Evolutionary conservation across 2,113 vertebrate genomes (phyloP), one percentile per base, ranked within the genome.

Genomic region (Ciconia maguari): DNA sequence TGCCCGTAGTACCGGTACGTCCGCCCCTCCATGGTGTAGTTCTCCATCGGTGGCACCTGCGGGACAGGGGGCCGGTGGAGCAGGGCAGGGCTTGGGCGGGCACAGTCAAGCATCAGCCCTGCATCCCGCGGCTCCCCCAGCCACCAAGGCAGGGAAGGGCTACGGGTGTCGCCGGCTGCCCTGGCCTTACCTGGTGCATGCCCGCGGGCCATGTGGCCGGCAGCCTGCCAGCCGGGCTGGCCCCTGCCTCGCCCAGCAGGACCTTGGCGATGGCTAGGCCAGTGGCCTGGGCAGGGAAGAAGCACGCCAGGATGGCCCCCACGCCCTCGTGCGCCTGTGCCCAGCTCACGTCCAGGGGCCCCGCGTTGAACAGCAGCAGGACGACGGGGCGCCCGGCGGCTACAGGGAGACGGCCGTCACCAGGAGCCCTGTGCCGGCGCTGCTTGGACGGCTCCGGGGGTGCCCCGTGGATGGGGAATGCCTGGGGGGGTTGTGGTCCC

Each of bases 11-110:
- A 98, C 29, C 98, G 97, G 89, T 98, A 98, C 0, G 98, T 98
- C 57, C 97, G 87, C 11, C 97, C 98, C 57, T 89, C 91, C 97
- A 98, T 98, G 48, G 98, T 98, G 93, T 98, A 98, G 87, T 97
- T 97, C 71, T 97, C 97, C 94, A 98, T 98, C 0, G 96, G 92
- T 0, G 96, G 98, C 30, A 98, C 98, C 98, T 98, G 81, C 0
- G 1, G 46, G 42, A 57, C 1, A 2, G 2, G 3, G 42, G 4
- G 25, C 9, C 3, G 2, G 19, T 13, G 26, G 18, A 57, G 54
- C 4, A 2, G 29, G 29, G 32, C 69, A 90, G 38, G 48, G 62
- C 32, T 36, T 36, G 48, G 26, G 41, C 0, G 7, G 51, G 22
- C 57, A 60, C 0, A 1, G 49, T 2, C 38, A 52, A 85, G 38